A percentile compares a stretch with the other conserved stretches of the same genome.
Conservation (phyloP, 1,140 invertebrate genomes). For the Pollicipes pollicipes region DNA sequence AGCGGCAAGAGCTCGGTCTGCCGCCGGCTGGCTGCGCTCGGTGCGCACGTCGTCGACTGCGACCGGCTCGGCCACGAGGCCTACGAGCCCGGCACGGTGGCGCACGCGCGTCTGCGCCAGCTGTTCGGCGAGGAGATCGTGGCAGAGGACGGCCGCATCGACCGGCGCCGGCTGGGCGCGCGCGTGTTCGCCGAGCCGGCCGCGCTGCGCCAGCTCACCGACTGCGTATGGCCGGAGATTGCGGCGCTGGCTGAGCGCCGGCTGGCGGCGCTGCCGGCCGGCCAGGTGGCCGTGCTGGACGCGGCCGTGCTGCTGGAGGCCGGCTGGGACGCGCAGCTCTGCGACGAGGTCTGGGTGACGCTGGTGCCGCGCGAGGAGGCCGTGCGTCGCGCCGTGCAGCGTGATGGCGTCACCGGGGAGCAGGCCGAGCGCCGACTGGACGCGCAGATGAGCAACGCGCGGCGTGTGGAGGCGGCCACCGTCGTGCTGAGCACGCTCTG, state of each 20-base stretch:
- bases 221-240: slow-evolving; percentile 79
- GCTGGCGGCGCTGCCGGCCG: slow-evolving; percentile 35
- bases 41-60: slow-evolving; percentile 71
- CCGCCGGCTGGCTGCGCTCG: slow-evolving; percentile 45
- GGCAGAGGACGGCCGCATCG: slow-evolving; percentile 43
- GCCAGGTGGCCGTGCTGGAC: slow-evolving; percentile 66
- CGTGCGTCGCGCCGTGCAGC: slow-evolving; percentile 49
- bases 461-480: slow-evolving; percentile 58
- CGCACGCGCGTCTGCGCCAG: slow-evolving; percentile 49
- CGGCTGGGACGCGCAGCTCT: slow-evolving; percentile 51
- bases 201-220: slow-evolving; percentile 56
- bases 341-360: slow-evolving; percentile 82
- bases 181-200: slow-evolving; percentile 68
- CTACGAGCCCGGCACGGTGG: slow-evolving; percentile 58
- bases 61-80: slow-evolving; percentile 78
- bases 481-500: slow-evolving; percentile 78
- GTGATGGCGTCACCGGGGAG: slow-evolving; percentile 55
- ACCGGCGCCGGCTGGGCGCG: slow-evolving; percentile 53
- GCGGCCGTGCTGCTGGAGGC: slow-evolving; percentile 82
- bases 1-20: slow-evolving; percentile 83
- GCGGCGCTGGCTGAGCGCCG: slow-evolving; percentile 39
- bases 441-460: slow-evolving; percentile 54
- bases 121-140: slow-evolving; percentile 56
- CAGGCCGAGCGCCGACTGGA: slow-evolving; percentile 54
- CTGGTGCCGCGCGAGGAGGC: slow-evolving; percentile 70